Base-by-base conservation (phyloP, 2,797 vertebrate species). In the Sebastes itinus region DNA sequence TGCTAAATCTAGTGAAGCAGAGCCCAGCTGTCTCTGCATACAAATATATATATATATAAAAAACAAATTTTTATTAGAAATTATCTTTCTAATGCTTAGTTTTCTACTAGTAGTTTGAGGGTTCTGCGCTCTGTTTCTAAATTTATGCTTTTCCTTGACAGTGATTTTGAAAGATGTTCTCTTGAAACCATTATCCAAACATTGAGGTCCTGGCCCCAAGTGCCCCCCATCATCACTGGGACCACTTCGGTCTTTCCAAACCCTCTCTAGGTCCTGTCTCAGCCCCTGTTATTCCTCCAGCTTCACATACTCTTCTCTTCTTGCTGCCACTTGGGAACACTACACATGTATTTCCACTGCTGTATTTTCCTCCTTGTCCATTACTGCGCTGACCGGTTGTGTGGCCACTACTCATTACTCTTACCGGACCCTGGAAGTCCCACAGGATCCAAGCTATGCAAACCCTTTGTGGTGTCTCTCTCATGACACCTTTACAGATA, bases 1-100 rank as follows among this genome's bases (percentile, higher is more conserved):
- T 25, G 5, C 71, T 86, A 89, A 84, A 88, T 54, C 60, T 33
- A 69, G 28, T 63, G 56, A 84, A 84, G 75, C 58, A 23, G 52
- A 60, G 55, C 25, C 63, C 60, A 62, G 9, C 54, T 20, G 16
- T 27, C 38, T 68, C 59, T 75, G 67, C 75, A 83, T 80, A 74
- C 74, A 78, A 85, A 42, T 42, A 42, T 42, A 84, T 35, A 32
- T 35, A 32, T 35, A 35, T 7, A 14, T 12, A n/a, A 14, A 33
- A 33, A 35, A 49, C 8, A 11, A 14, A 58, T 14, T 20, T 4
- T 7, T 4, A 25, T 59, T 18, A 7, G 30, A 69, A 62, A 77
- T 22, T 0, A 6, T 65, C 6, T 35, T 33, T 77, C n/a, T 62
- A 27, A 68, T 35, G 7, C 28, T 10, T 30, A 4, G 3, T 30